These are phyloP conservation scores for Tetraodon nigroviridis DNA, from an alignment of 2,113 vertebrate species.

Conservation along the genomic window DNA sequence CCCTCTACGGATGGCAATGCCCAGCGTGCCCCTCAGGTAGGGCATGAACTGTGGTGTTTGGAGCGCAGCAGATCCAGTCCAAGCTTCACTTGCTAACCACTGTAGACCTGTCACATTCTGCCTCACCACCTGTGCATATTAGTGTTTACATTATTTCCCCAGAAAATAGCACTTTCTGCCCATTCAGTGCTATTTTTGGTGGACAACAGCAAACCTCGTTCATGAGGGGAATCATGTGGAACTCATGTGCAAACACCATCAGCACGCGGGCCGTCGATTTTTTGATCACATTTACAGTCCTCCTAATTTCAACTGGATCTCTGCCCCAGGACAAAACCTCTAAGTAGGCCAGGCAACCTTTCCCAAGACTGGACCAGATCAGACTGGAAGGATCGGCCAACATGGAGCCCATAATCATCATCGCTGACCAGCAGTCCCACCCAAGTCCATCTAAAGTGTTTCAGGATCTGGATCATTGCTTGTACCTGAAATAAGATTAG, in stretches of 20 bases:
- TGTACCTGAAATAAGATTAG: not conserved
- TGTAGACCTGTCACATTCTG: conserved; percentile 67
- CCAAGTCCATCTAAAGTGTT: conserved; percentile 59
- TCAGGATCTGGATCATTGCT: conserved; percentile 28
- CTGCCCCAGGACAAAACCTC: conserved; percentile 57
- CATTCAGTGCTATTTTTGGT: not conserved
- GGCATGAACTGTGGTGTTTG: conserved; percentile 44
- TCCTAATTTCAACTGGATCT: conserved; percentile 22
- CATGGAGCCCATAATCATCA: conserved; percentile 64
- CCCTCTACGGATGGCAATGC: conserved; percentile 65
- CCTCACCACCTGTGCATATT: conserved; percentile 37
- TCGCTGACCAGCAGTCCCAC: conserved; percentile 59
- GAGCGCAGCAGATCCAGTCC: conserved; percentile 36
- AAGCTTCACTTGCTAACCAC: conserved; percentile 67
- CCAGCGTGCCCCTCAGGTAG: conserved; percentile 48
- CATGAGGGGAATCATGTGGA: conserved; percentile 43
- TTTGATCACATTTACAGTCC: conserved; percentile 45
- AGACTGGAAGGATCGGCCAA: conserved; percentile 44
- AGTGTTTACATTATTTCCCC: not conserved
- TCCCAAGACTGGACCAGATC: conserved; percentile 37
- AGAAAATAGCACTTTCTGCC: not conserved
- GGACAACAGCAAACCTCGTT: conserved; percentile 35
- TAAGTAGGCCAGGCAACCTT: conserved; percentile 55
- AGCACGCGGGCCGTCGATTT: conserved; percentile 15
- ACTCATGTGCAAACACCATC: conserved; percentile 31